These are phyloP conservation scores for Temnothorax nylanderi DNA, from an alignment of 1,140 invertebrate species.

Conservation along the genomic window DNA sequence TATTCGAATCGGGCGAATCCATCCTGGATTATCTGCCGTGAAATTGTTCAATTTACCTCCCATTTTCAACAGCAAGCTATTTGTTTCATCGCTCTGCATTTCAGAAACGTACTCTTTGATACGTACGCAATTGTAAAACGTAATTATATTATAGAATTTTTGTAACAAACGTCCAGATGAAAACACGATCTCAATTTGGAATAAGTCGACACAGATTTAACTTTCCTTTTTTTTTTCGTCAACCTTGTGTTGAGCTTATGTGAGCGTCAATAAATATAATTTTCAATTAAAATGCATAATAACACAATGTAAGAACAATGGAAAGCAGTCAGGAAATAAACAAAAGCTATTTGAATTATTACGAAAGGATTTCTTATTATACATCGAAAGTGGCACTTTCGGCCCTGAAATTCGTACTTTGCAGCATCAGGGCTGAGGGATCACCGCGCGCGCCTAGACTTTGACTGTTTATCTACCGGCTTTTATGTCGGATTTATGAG, in stretches of 20 bases:
- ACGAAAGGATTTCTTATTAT: not conserved
- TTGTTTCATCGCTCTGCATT: constrained; percentile 62
- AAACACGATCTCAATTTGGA: not conserved
- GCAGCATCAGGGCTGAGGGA: not conserved
- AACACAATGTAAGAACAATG: not conserved
- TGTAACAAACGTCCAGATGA: not conserved
- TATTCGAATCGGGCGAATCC: constrained; percentile 69
- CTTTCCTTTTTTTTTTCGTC: not conserved
- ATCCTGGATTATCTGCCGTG: constrained; percentile 80
- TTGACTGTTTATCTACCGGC: constrained; percentile 59
- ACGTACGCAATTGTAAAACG: constrained; percentile 37
- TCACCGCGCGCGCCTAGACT: constrained; percentile 39
- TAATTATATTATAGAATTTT: constrained; percentile 42
- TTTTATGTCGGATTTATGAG: constrained; percentile 84
- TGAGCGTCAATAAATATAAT: not conserved
- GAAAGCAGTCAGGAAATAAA: not conserved
- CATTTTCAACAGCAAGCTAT: constrained; percentile 76
- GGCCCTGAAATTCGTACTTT: not conserved
- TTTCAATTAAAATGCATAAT: not conserved
- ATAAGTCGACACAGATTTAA: not conserved
- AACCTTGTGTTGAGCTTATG: not conserved
- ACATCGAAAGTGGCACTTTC: constrained; percentile 14
- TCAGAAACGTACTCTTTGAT: constrained; percentile 12
- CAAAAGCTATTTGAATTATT: not conserved
- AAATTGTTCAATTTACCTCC: constrained; percentile 82